Evolutionary conservation across 2,113 vertebrate species (phyloP).

Genomic region (Lycocorax pyrrhopterus): DNA sequence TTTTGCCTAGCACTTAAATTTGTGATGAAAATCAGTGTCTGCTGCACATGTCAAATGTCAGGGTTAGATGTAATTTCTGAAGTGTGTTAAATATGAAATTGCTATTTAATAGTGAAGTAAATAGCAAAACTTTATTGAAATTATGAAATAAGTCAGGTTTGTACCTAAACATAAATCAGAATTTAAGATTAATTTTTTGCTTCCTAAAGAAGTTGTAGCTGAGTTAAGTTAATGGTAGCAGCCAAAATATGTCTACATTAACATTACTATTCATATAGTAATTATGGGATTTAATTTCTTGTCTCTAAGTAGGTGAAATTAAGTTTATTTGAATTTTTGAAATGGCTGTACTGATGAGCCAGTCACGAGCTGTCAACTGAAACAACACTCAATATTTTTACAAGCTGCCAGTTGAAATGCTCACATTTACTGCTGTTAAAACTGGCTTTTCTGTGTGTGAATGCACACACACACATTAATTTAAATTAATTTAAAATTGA

Average conservation of each 20-base stretch:
- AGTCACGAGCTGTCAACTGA: not conserved
- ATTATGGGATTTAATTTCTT: not conserved
- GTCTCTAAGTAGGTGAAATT: not conserved
- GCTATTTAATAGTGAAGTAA: not conserved
- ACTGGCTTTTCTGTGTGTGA: not conserved
- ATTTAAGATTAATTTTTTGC: not conserved
- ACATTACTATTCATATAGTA: not conserved
- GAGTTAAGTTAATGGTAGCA: not conserved
- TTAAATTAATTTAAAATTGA: fast-evolving
- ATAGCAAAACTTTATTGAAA: not conserved
- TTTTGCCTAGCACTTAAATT: not conserved
- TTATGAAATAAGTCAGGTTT: not conserved
- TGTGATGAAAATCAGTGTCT: not conserved
- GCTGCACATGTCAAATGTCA: not conserved
- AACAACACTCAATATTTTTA: not conserved
- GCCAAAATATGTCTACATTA: not conserved
- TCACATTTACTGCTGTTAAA: not conserved
- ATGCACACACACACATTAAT: fast-evolving
- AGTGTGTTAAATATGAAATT: not conserved
- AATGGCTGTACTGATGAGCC: not conserved
- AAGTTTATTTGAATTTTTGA: not conserved
- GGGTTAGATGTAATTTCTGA: not conserved
- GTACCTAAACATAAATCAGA: not conserved
- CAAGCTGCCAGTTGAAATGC: not conserved
- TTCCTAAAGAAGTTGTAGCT: not conserved